Percentiles rank a stretch among this genome's conserved stretches.
phyloP scores from a whole-genome alignment of 2,888 invertebrate genomes.

The Sarcophaga subvicina region DNA sequence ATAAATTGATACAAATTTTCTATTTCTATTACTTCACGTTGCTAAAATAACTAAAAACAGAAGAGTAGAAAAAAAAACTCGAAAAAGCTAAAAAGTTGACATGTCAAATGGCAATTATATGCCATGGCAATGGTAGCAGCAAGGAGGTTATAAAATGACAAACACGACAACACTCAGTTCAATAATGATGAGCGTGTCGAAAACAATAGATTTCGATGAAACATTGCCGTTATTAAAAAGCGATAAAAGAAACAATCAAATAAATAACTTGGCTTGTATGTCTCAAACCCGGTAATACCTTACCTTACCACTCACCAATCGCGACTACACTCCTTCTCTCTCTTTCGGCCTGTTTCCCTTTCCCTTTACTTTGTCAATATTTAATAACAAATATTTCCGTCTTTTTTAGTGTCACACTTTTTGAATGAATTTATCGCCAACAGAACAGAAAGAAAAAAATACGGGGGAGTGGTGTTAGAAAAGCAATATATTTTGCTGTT shows the following conservation, averaged over 20 bases:
- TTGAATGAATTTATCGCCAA: conserved; percentile 21
- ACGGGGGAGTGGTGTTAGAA: conserved; percentile 44
- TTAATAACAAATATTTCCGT: conserved; percentile 5
- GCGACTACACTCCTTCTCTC: background rate
- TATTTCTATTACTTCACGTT: conserved; percentile 32
- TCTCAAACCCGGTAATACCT: background rate
- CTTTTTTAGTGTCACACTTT: background rate
- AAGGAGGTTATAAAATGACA: background rate
- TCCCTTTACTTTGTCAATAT: conserved; percentile 38
- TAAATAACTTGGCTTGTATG: conserved; percentile 60
- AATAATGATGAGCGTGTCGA: conserved; percentile 60
- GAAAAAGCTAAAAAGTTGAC: conserved; percentile 47
- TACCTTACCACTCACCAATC: too few relatives aligned
- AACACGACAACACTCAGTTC: conserved; percentile 19
- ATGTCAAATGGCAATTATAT: conserved; percentile 64
- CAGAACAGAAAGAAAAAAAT: background rate
- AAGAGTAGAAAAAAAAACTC: conserved; percentile 13
- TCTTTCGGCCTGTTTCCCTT: background rate
- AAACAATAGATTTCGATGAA: conserved; percentile 63
- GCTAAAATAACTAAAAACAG: too few relatives aligned
- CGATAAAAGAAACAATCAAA: conserved; percentile 67
- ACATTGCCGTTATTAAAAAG: conserved; percentile 67
- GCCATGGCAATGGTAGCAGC: background rate
- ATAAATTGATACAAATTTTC: conserved; percentile 22
- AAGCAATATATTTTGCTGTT: conserved; percentile 17